A percentile compares a stretch with the other conserved stretches of the same genome.
Conservation (phyloP, 2,113 vertebrate species). For the Clarias gariepinus region DNA sequence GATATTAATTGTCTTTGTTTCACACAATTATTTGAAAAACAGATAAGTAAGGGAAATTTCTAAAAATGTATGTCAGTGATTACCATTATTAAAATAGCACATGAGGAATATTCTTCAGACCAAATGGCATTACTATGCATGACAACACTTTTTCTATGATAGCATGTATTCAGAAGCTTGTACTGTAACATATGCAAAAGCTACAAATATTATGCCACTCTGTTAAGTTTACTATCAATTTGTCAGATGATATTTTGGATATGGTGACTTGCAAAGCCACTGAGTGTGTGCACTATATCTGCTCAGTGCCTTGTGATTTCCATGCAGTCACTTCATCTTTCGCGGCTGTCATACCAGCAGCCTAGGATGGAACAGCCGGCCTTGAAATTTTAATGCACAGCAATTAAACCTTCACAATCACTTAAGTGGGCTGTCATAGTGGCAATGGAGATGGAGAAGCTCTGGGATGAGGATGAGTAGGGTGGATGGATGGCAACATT, state of each 20-base stretch:
- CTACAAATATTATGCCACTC: neutral
- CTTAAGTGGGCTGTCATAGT: constrained; percentile 41
- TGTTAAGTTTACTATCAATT: neutral
- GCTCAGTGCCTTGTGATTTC: constrained; percentile 30
- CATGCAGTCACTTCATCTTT: constrained; percentile 44
- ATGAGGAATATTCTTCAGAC: neutral
- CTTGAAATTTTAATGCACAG: constrained; percentile 56
- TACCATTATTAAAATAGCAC: neutral
- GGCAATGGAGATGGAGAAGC: constrained; percentile 44
- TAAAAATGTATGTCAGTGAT: neutral
- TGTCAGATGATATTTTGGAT: neutral
- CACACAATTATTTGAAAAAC: neutral
- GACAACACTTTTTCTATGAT: neutral
- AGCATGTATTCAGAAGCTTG: neutral
- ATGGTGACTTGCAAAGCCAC: neutral
- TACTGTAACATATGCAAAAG: neutral
- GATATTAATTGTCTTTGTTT: neutral
- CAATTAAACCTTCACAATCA: constrained; percentile 54
- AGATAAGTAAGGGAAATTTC: neutral
- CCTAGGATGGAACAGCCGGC: constrained; percentile 42
- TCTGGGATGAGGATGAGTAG: neutral
- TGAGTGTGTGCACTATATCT: neutral
- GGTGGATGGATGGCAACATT: neutral
- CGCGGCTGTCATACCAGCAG: constrained; percentile 29
- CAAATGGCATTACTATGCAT: neutral